Evolutionary conservation across 2,113 vertebrate genomes (phyloP), one percentile per base, ranked within the genome.

Genomic region (Syngnathus floridae): DNA sequence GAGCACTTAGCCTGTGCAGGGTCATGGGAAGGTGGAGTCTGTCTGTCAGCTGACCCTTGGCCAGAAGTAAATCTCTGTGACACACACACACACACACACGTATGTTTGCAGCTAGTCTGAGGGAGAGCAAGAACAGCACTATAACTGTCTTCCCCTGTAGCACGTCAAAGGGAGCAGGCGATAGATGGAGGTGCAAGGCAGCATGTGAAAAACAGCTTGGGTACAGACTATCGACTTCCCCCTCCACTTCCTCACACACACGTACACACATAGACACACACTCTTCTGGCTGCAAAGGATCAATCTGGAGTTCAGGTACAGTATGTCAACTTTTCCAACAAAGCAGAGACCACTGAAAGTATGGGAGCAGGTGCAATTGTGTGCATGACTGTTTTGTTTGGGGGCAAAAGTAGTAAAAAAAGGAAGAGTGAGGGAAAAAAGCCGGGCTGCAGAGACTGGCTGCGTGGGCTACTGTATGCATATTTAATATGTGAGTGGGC

Each of bases 401-500:
- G 4, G 1, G 58, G 37, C 37, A 51, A 14, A 49, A 5, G 38
- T n/a, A 35, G 49, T 49, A 45, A 52, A 70, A 78, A 67, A 59
- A 65, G 64, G 37, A 1, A 4, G 49, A 26, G 26, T 31, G 26
- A 31, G 26, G 26, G 26, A 41, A 0, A 56, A 73, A 62, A 71
- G 58, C 41, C 3, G 40, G 14, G 26, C 62, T 45, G 36, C 38
- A 11, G 69, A 52, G 56, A 66, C 48, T 49, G 61, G 22, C n/a
- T 78, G 80, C 83, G 82, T 86, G 85, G 84, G 88, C 67, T 52
- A 48, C 21, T 65, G 62, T 54, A 66, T 87, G 85, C 84, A 89
- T 86, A 83, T 86, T 85, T 80, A 83, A 84, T 81, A 19, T 19
- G 38, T 4, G 78, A 80, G 86, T 84, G 84, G 88, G 85, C 78